Conservation (phyloP, 2,797 vertebrate genomes). For the Diplodus puntazzo region DNA sequence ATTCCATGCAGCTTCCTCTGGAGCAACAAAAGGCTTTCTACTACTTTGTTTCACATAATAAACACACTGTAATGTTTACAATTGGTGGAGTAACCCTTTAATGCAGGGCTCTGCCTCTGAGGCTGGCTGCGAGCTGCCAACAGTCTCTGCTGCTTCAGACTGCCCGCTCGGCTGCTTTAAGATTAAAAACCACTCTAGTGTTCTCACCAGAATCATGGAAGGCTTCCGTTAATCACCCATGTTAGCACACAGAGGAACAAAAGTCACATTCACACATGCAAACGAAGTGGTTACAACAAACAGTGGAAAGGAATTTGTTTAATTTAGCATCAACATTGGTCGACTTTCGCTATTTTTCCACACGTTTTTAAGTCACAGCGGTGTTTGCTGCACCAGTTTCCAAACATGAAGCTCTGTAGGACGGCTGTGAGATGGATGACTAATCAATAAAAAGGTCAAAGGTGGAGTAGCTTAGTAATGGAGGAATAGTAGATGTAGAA, state of each 20-base stretch:
- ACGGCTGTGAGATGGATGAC: neutral
- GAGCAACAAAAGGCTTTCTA: no score
- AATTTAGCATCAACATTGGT: neutral
- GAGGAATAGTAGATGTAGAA: neutral
- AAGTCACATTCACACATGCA: neutral
- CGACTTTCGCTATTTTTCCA: neutral
- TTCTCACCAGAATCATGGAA: conserved; percentile 7
- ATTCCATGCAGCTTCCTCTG: no score
- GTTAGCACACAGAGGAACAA: neutral
- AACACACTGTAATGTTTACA: no score
- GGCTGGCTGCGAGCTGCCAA: neutral
- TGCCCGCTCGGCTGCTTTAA: conserved; percentile 32
- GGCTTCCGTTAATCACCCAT: conserved; percentile 35
- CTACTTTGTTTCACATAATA: no score
- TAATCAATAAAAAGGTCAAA: conserved; percentile 10
- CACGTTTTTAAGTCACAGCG: neutral
- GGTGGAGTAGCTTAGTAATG: neutral
- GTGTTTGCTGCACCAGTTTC: neutral
- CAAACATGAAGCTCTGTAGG: neutral
- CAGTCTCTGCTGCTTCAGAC: conserved; percentile 42
- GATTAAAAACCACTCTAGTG: conserved; percentile 44
- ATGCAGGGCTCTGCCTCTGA: neutral
- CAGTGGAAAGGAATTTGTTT: neutral
- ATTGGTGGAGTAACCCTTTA: neutral
- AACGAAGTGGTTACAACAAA: neutral